Conservation (phyloP, 2,888 invertebrate genomes). For the Conomelus anceps region DNA sequence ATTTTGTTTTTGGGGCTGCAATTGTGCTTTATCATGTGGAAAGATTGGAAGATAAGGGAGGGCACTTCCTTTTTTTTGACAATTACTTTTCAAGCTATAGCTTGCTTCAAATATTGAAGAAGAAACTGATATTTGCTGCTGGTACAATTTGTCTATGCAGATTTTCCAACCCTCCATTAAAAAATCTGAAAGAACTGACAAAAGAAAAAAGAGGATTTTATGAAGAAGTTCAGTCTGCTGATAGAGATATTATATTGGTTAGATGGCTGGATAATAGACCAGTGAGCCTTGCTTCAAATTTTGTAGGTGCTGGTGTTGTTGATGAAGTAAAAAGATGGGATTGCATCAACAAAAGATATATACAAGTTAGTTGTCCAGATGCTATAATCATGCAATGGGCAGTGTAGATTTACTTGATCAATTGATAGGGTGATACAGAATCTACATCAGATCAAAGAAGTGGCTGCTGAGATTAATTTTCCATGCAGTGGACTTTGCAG, state of each 20-base stretch:
- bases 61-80: slow-evolving; percentile 26
- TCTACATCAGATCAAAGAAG: slow-evolving; percentile 25
- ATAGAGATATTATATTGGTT: slow-evolving; percentile 29
- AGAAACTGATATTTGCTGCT: slow-evolving; percentile 21
- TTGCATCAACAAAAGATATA: slow-evolving; percentile 30
- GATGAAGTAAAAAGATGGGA: slow-evolving; percentile 33
- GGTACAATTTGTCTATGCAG: slow-evolving; percentile 25
- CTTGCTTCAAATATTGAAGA: slow-evolving; percentile 22
- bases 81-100: slow-evolving; percentile 31
- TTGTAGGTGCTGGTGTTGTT: slow-evolving; percentile 32
- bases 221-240: slow-evolving; percentile 28
- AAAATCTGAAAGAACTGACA: slow-evolving; percentile 23
- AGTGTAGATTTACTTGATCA: slow-evolving; percentile 29
- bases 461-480: slow-evolving; percentile 27
- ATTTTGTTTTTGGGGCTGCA: slow-evolving; percentile 25
- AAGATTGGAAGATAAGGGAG: slow-evolving; percentile 19
- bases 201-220: slow-evolving; percentile 21
- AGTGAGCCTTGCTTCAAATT: slow-evolving; percentile 36
- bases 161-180: slow-evolving; percentile 22
- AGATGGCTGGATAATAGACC: slow-evolving; percentile 37
- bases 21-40: slow-evolving; percentile 29
- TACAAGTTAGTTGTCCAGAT: slow-evolving; percentile 31
- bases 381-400: slow-evolving; percentile 28
- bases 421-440: slow-evolving; percentile 25
- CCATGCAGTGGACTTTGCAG: slow-evolving; percentile 26